Percentiles rank a stretch among this genome's conserved stretches.
phyloP scores from a whole-genome alignment of 2,113 vertebrate species.

The Bubo scandiacus region DNA sequence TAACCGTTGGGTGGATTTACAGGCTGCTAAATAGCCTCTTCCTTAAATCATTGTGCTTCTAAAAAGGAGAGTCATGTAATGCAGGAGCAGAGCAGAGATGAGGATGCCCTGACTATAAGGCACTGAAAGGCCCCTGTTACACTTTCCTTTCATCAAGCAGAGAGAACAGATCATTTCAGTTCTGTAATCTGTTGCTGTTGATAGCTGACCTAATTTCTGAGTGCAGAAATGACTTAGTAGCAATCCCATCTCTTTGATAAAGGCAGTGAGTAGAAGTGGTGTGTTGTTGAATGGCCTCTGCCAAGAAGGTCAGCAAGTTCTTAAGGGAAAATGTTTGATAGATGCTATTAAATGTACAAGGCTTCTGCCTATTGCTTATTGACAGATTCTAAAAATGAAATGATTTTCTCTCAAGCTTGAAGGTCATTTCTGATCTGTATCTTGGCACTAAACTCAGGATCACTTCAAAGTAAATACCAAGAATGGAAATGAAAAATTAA shows the following conservation, averaged over 20 bases:
- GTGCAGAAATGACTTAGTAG: conserved; percentile 13
- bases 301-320: conserved; percentile 59
- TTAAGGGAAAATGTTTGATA: conserved; percentile 57
- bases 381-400: conserved; percentile 59
- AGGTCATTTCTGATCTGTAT: conserved; percentile 36
- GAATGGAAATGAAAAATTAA: conserved; percentile 8
- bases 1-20: background rate
- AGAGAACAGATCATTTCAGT: background rate
- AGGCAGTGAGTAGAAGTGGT: conserved; percentile 20
- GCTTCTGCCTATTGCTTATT: conserved; percentile 58
- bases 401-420: conserved; percentile 58
- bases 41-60: background rate
- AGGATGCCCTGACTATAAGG: background rate
- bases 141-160: background rate
- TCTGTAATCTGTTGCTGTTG: conserved; percentile 12
- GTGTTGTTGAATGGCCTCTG: conserved; percentile 9
- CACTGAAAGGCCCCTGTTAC: background rate
- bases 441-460: conserved; percentile 5
- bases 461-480: conserved; percentile 33
- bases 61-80: background rate
- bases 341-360: conserved; percentile 57
- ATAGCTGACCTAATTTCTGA: conserved; percentile 55
- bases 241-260: conserved; percentile 37
- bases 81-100: background rate
- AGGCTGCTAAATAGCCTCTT: background rate